Conservation (phyloP, 1,140 invertebrate genomes). For the Drosophila ohnishii region DNA sequence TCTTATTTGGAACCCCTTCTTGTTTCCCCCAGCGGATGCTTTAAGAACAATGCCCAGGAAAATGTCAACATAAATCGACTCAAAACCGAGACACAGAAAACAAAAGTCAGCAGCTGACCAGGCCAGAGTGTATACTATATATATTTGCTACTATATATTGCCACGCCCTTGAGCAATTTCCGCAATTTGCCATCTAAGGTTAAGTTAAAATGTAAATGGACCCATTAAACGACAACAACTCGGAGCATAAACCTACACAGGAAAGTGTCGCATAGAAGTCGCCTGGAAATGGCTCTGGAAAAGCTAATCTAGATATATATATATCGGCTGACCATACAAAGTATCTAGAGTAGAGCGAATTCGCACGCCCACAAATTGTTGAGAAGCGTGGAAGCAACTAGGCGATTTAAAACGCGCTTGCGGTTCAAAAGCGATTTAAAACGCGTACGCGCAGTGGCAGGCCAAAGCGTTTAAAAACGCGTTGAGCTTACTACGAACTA, state of each 20-base stretch:
- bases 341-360: constrained; percentile 24
- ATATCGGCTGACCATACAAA: constrained; percentile 41
- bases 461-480: constrained; percentile 2
- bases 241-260: constrained; percentile 41
- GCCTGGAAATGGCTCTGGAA: constrained; percentile 18
- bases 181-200: constrained; percentile 70
- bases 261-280: constrained; percentile 35
- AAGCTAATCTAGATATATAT: constrained; percentile 37
- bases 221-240: constrained; percentile 49
- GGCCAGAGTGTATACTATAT: constrained; percentile 11
- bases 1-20: constrained; percentile 23
- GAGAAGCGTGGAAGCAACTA: constrained; percentile 24
- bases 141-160: constrained; percentile 5
- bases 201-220: constrained; percentile 66
- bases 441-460: constrained; percentile 20
- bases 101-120: constrained; percentile 13
- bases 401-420: constrained; percentile 8
- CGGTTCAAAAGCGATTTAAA: constrained; percentile 36
- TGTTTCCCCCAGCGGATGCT: constrained; percentile 36
- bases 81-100: constrained; percentile 13
- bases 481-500: neutral
- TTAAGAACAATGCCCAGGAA: constrained; percentile 35
- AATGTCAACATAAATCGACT: constrained; percentile 69
- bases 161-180: constrained; percentile 70
- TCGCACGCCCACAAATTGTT: constrained; percentile 36